phyloP scores from a whole-genome alignment of 1,140 invertebrate species.

The Neocloeon triangulifer region DNA sequence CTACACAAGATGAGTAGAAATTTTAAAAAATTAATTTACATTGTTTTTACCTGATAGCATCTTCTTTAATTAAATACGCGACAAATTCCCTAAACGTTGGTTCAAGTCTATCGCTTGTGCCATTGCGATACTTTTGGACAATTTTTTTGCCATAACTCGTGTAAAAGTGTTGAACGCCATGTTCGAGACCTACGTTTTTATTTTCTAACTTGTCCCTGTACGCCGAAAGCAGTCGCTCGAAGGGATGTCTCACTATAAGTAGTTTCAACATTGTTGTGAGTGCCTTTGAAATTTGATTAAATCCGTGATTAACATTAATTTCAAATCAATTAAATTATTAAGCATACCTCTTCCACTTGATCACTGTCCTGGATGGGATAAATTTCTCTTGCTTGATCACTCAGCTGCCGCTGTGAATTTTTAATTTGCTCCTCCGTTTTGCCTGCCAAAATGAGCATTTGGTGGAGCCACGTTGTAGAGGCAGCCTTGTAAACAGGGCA shows the following conservation, averaged over 20 bases:
- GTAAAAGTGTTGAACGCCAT: constrained; percentile 29
- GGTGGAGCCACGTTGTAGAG: constrained; percentile 20
- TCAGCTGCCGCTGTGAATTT: constrained; percentile 17
- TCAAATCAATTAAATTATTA: neutral
- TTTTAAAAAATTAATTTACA: too few relatives aligned
- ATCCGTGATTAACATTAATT: neutral
- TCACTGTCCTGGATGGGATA: constrained; percentile 20
- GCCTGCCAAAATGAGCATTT: constrained; percentile 19
- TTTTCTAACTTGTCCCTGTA: constrained; percentile 38
- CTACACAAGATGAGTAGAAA: too few relatives aligned
- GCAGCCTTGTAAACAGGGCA: constrained; percentile 31
- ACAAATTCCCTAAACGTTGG: constrained; percentile 48
- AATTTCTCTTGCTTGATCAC: constrained; percentile 18
- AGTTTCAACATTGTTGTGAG: constrained; percentile 22
- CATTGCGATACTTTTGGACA: constrained; percentile 21
- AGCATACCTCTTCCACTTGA: constrained; percentile 17
- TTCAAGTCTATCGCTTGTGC: constrained; percentile 17
- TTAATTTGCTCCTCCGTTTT: constrained; percentile 15
- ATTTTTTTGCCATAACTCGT: constrained; percentile 29
- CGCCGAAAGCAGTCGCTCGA: constrained; percentile 35
- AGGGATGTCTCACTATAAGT: constrained; percentile 32
- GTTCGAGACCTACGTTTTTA: constrained; percentile 21
- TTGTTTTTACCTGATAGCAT: too few relatives aligned
- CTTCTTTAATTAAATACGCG: constrained; percentile 15
- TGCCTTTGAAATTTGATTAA: too few relatives aligned